These are phyloP conservation scores for Stylophora pistillata DNA, from an alignment of 64 coral and sea anemone species.

Conservation along the genomic window DNA sequence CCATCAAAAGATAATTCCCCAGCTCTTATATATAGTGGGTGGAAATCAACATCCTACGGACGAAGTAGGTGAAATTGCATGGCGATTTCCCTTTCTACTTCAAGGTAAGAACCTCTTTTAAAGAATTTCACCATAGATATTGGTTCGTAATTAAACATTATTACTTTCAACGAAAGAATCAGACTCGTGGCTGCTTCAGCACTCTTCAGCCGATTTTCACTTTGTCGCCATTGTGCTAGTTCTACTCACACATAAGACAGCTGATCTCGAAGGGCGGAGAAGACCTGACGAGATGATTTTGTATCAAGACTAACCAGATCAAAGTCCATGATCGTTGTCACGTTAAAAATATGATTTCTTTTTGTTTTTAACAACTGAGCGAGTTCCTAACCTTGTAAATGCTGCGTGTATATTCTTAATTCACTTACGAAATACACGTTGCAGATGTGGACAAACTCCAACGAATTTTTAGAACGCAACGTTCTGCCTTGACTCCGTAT, in stretches of 20 bases:
- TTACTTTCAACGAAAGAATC: neutral
- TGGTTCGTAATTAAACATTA: neutral
- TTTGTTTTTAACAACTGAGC: neutral
- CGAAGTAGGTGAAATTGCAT: neutral
- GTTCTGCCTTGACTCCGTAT: no score
- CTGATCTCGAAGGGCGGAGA: neutral
- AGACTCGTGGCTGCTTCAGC: neutral
- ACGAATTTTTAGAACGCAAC: no score
- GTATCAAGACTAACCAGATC: neutral
- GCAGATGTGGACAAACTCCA: no score
- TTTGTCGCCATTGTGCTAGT: neutral
- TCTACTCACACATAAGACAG: neutral
- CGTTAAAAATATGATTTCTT: neutral
- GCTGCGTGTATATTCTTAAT: neutral
- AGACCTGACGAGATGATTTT: neutral
- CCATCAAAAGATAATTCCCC: neutral
- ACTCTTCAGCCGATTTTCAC: neutral
- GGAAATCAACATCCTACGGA: neutral
- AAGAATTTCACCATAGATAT: neutral
- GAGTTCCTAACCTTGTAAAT: neutral
- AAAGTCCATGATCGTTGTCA: neutral
- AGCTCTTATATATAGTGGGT: neutral
- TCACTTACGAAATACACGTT: no score
- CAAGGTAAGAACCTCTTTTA: neutral
- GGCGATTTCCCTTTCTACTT: conserved; percentile 15